Percentiles rank a stretch among this genome's conserved stretches.
Evolutionary conservation across 2,113 vertebrate species (phyloP).

Genomic region (Raja brachyura): DNA sequence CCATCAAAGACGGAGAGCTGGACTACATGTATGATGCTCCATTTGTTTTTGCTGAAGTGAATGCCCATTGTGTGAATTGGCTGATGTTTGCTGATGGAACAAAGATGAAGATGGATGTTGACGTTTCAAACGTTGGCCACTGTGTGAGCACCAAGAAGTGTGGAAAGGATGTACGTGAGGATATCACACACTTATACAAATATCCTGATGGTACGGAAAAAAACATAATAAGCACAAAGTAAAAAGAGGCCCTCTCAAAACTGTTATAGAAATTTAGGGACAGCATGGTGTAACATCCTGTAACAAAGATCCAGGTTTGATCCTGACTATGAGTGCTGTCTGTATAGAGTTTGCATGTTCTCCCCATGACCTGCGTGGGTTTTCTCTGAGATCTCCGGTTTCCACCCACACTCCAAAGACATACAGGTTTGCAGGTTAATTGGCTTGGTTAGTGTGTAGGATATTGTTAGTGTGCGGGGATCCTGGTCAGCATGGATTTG

Average conservation of each 20-base stretch:
- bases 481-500: too few species aligned
- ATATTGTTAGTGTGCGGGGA: too few species aligned
- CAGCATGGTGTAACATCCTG: too few species aligned
- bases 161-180: constrained; percentile 52
- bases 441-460: too few species aligned
- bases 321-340: too few species aligned
- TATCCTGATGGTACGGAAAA: constrained; percentile 61
- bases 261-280: too few species aligned
- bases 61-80: constrained; percentile 67
- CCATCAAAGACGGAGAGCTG: constrained; percentile 62
- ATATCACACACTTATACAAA: constrained; percentile 75
- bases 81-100: constrained; percentile 52
- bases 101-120: constrained; percentile 38
- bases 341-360: too few species aligned
- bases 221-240: background rate
- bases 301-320: too few species aligned
- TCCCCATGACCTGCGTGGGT: too few species aligned
- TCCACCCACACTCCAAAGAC: too few species aligned
- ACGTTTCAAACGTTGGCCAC: constrained; percentile 46
- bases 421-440: too few species aligned
- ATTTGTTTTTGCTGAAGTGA: constrained; percentile 70
- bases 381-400: too few species aligned
- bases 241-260: background rate
- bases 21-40: constrained; percentile 56
- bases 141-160: constrained; percentile 75